A percentile compares a stretch with the other conserved stretches of the same genome.
Conservation (phyloP, 2,888 invertebrate species). For the Acronicta alni region DNA sequence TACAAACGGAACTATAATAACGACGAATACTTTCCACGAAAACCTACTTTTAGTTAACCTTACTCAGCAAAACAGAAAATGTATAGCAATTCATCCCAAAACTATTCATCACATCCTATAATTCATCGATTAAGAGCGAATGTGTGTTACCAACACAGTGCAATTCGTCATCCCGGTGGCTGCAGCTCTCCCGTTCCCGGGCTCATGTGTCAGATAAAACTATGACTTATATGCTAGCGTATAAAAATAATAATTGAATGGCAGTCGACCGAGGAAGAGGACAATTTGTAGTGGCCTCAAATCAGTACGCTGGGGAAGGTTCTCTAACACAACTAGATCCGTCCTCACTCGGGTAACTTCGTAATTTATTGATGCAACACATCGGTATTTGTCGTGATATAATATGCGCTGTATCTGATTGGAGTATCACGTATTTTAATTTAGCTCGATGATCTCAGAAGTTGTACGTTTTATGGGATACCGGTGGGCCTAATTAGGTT, state of each 20-base stretch:
- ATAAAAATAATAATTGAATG: conserved; percentile 78
- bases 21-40: conserved; percentile 41
- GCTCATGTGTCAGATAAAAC: conserved; percentile 67
- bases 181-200: conserved; percentile 73
- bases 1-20: conserved; percentile 41
- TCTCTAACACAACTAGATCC: conserved; percentile 80
- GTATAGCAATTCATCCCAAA: conserved; percentile 40
- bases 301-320: conserved; percentile 84
- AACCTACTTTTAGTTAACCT: conserved; percentile 30
- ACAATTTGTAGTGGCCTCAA: conserved; percentile 88
- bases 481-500: conserved; percentile 5
- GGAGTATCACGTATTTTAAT: conserved; percentile 32
- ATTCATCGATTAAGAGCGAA: conserved; percentile 49
- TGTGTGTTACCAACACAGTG: conserved; percentile 56
- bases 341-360: conserved; percentile 68
- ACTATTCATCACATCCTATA: conserved; percentile 45
- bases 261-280: conserved; percentile 79
- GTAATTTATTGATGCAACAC: conserved; percentile 69
- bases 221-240: conserved; percentile 70
- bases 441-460: conserved; percentile 34
- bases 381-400: conserved; percentile 30
- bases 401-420: conserved; percentile 22
- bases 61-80: conserved; percentile 53
- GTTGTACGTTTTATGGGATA: conserved; percentile 20
- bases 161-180: conserved; percentile 73